phyloP scores from a whole-genome alignment of 2,888 invertebrate genomes.

The Diaphora mendica region DNA sequence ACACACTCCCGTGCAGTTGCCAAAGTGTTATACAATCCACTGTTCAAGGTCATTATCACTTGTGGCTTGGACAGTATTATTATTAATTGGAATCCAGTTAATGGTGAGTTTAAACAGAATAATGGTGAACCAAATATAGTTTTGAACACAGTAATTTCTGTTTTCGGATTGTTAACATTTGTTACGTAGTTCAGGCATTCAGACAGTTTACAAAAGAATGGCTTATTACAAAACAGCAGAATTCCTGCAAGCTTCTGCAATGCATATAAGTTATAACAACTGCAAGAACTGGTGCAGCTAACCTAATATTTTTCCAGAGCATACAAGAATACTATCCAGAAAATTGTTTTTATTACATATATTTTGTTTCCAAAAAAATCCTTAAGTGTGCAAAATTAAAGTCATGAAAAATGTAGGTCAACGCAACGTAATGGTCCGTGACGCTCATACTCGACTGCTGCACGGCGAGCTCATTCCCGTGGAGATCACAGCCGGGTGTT shows the following conservation, averaged over 20 bases:
- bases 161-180: too few relatives aligned
- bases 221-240: too few relatives aligned
- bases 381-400: not conserved
- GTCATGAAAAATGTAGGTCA: conserved; percentile 78
- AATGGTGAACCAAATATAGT: not conserved
- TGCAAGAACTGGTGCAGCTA: too few relatives aligned
- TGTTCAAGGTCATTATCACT: conserved; percentile 91
- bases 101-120: conserved; percentile 68
- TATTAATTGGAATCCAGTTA: conserved; percentile 93
- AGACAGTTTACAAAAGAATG: too few relatives aligned
- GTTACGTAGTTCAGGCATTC: too few relatives aligned
- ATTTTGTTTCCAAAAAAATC: too few relatives aligned
- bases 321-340: too few relatives aligned
- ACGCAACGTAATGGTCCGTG: conserved; percentile 88
- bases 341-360: too few relatives aligned
- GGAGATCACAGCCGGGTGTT: conserved; percentile 92
- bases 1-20: conserved; percentile 90
- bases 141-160: not conserved
- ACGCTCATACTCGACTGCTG: conserved; percentile 89
- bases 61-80: conserved; percentile 93
- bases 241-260: too few relatives aligned
- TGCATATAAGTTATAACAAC: too few relatives aligned
- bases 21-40: conserved; percentile 91
- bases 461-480: conserved; percentile 89
- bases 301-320: too few relatives aligned